Conservation (phyloP, 1,140 invertebrate genomes). For the Anoplolepis gracilipes region DNA sequence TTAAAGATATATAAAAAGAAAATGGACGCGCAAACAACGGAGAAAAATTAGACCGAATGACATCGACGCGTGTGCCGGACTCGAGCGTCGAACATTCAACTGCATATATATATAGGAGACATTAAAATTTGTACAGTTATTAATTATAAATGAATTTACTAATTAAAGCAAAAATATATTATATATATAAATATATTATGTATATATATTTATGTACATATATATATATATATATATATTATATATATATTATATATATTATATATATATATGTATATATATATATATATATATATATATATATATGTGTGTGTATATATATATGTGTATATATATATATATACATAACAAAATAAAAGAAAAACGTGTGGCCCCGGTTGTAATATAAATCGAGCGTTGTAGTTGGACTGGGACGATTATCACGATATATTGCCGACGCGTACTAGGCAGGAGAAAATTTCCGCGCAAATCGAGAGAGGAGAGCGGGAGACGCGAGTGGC, state of each 20-base stretch:
- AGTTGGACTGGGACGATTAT: conserved; percentile 72
- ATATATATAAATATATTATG: conserved; percentile 79
- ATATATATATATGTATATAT: conserved; percentile 76
- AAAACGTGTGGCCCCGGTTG: conserved; percentile 79
- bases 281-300: conserved; percentile 81
- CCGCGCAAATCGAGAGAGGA: neutral
- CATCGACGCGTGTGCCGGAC: conserved; percentile 74
- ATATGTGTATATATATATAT: conserved; percentile 65
- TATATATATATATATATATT: conserved; percentile 74
- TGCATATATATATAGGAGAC: conserved; percentile 84
- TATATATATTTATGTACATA: conserved; percentile 70
- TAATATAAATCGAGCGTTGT: conserved; percentile 75
- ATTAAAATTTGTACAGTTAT: conserved; percentile 86
- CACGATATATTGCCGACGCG: conserved; percentile 62
- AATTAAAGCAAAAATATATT: conserved; percentile 83
- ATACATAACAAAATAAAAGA: conserved; percentile 70
- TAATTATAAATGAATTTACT: conserved; percentile 85
- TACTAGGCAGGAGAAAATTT: conserved; percentile 38
- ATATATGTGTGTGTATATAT: conserved; percentile 61
- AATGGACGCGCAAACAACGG: conserved; percentile 7
- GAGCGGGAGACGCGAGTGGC: neutral
- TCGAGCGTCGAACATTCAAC: conserved; percentile 82
- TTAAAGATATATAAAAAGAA: conserved; percentile 44
- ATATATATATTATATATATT: conserved; percentile 77
- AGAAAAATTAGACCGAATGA: conserved; percentile 64